Conservation (phyloP, 2,797 vertebrate species). For the Darevskia mixta region DNA sequence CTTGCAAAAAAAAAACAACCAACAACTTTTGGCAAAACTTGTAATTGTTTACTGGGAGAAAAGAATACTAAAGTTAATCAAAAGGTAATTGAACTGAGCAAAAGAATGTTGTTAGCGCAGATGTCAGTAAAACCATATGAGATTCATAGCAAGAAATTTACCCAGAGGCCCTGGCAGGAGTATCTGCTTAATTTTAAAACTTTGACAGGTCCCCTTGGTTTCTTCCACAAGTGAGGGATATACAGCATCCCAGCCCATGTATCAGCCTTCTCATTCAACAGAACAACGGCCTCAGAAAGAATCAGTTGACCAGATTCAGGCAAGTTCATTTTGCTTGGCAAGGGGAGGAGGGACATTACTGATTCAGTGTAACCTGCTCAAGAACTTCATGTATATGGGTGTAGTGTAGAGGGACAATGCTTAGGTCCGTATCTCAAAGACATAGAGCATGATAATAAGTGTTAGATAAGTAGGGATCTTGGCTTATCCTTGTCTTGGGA, state of each 20-base stretch:
- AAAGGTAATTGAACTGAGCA: background rate
- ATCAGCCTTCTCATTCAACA: slow-evolving; percentile 89
- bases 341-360: background rate
- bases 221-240: slow-evolving; percentile 89
- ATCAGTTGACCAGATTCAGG: slow-evolving; percentile 93
- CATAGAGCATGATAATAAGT: background rate
- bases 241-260: slow-evolving; percentile 87
- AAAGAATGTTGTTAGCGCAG: slow-evolving; percentile 5
- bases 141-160: slow-evolving; percentile 14
- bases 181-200: slow-evolving; percentile 60
- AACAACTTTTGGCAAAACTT: background rate
- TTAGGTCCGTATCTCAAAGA: background rate
- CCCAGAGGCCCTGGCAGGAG: slow-evolving; percentile 6
- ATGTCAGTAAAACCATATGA: slow-evolving; percentile 5
- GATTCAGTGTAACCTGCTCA: background rate
- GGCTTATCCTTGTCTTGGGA: background rate
- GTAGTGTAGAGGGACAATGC: background rate
- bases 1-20: background rate
- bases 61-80: background rate
- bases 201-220: slow-evolving; percentile 88
- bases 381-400: background rate
- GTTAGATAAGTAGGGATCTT: background rate
- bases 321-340: slow-evolving; percentile 71
- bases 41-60: background rate
- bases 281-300: slow-evolving; percentile 90